These are phyloP conservation scores for Acronicta psi DNA, from an alignment of 2,888 invertebrate species.

Conservation along the genomic window DNA sequence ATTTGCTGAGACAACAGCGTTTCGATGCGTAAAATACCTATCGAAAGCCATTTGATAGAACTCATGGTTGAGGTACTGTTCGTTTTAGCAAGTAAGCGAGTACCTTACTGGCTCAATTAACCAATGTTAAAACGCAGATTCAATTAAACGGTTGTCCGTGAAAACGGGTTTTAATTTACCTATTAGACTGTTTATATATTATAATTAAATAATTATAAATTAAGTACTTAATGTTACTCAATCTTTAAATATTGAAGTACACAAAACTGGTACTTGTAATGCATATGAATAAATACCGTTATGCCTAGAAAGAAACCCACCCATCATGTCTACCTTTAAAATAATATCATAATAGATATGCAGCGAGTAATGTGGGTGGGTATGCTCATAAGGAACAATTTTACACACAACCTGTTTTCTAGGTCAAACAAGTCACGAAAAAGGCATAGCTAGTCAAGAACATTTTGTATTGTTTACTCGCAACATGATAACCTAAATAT, in stretches of 20 bases:
- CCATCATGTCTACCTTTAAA: constrained; percentile 10
- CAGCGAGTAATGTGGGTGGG: constrained; percentile 1
- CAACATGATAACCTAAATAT: constrained; percentile 51
- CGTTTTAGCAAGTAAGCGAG: not conserved
- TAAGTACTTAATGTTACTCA: not conserved
- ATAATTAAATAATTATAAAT: not conserved
- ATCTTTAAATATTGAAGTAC: no score
- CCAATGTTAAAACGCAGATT: not conserved
- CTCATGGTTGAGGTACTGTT: no score
- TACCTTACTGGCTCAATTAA: not conserved
- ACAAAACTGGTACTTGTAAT: no score
- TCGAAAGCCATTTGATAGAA: no score
- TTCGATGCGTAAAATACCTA: no score
- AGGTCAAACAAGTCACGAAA: constrained; percentile 56
- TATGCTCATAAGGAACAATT: constrained; percentile 37
- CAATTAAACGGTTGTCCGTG: not conserved
- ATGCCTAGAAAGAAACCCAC: constrained; percentile 22
- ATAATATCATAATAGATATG: constrained; percentile 29
- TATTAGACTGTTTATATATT: not conserved
- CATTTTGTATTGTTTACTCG: constrained; percentile 42
- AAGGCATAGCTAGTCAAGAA: constrained; percentile 17
- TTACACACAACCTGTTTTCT: constrained; percentile 53
- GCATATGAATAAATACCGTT: constrained; percentile 28
- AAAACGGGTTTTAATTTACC: not conserved
- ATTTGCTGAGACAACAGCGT: no score